These are phyloP conservation scores for Panagrolaimus sp. DNA, from an alignment of 1,140 invertebrate species.

Conservation along the genomic window DNA sequence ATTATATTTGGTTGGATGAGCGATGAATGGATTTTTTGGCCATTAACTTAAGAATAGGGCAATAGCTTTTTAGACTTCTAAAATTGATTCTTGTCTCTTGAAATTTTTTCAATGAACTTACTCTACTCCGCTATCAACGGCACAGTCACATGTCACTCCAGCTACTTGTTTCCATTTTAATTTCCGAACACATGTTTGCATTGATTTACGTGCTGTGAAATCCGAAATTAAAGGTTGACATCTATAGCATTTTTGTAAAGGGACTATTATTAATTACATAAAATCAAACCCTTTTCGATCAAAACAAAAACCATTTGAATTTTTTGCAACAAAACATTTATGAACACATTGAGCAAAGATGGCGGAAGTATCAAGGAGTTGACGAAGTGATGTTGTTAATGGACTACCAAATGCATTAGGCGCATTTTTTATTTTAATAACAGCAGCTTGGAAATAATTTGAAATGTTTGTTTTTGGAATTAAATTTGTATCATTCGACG, in stretches of 20 bases:
- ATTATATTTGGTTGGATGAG: no score
- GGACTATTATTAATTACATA: neutral
- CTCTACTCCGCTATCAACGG: constrained; percentile 3
- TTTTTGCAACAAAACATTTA: constrained; percentile 23
- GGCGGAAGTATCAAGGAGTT: constrained; percentile 11
- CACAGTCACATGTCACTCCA: constrained; percentile 18
- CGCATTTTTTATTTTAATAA: neutral
- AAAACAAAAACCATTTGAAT: constrained; percentile 25
- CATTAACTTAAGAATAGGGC: constrained; percentile 6
- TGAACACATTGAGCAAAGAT: constrained; percentile 22
- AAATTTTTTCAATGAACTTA: neutral
- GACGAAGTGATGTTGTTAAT: neutral
- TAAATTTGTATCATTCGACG: neutral
- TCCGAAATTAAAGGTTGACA: constrained; percentile 12
- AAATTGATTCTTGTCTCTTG: neutral
- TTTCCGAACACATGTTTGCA: neutral
- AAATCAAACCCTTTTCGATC: constrained; percentile 13
- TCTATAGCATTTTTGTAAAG: neutral
- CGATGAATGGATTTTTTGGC: neutral
- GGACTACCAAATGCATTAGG: neutral
- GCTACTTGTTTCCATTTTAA: constrained; percentile 13
- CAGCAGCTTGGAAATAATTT: neutral
- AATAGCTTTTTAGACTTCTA: neutral
- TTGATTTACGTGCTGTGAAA: neutral
- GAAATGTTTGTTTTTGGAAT: constrained; percentile 5